phyloP scores from a whole-genome alignment of 2,888 invertebrate species.

The Abrostola tripartita region DNA sequence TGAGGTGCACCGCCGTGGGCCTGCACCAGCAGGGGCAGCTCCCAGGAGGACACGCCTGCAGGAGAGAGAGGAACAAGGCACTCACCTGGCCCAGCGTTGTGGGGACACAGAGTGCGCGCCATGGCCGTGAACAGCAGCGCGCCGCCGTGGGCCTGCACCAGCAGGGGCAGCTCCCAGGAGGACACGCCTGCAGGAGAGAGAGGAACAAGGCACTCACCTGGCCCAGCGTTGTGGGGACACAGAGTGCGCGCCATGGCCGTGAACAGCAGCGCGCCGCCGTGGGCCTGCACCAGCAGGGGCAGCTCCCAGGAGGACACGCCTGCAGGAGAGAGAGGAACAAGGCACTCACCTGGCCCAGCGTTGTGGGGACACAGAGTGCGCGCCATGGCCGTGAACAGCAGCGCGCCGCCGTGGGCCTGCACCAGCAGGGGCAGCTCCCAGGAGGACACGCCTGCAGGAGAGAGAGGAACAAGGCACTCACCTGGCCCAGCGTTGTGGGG shows the following conservation, averaged over 20 bases:
- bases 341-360: slow-evolving; percentile 79
- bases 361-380: slow-evolving; percentile 90
- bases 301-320: too few relatives aligned
- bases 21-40: too few relatives aligned
- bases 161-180: slow-evolving; percentile 93
- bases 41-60: too few relatives aligned
- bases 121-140: slow-evolving; percentile 80
- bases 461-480: too few relatives aligned
- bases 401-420: slow-evolving; percentile 75
- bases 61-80: too few relatives aligned
- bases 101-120: slow-evolving; percentile 90
- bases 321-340: background rate
- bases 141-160: slow-evolving; percentile 83
- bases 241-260: too few relatives aligned
- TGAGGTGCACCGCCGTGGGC: too few relatives aligned
- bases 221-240: too few relatives aligned
- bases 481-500: too few relatives aligned
- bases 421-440: slow-evolving; percentile 93
- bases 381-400: slow-evolving; percentile 83
- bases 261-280: too few relatives aligned
- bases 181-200: slow-evolving; percentile 89
- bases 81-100: slow-evolving; percentile 84
- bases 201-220: too few relatives aligned
- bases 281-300: too few relatives aligned
- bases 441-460: slow-evolving; percentile 92